Evolutionary conservation across 2,113 vertebrate genomes (phyloP).

Genomic region (Rhinolophus ferrumequinum): DNA sequence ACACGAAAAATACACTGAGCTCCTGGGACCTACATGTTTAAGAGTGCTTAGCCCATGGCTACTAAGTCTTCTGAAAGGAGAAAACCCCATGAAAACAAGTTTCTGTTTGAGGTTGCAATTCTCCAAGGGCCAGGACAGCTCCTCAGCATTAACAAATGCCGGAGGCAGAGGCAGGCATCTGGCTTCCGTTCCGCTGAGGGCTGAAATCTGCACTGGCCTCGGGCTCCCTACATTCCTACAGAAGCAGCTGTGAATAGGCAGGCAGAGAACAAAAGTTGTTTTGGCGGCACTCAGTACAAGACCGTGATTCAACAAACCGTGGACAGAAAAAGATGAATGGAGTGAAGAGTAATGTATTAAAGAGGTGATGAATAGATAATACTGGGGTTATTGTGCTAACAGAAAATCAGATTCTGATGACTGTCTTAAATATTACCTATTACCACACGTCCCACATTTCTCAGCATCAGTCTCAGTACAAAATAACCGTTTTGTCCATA

Average conservation of each 20-base stretch:
- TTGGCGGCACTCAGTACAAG: neutral
- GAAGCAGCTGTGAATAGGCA: neutral
- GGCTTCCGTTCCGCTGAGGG: neutral
- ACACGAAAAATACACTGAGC: neutral
- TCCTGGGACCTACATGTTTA: neutral
- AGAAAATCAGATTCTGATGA: constrained; percentile 18
- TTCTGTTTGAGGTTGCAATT: constrained; percentile 27
- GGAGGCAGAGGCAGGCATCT: neutral
- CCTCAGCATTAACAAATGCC: neutral
- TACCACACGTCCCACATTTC: neutral
- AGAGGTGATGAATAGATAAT: neutral
- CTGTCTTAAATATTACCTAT: neutral
- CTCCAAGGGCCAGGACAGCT: constrained; percentile 16
- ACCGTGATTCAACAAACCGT: constrained; percentile 15
- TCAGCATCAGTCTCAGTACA: neutral
- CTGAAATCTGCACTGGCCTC: neutral
- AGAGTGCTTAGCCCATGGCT: neutral
- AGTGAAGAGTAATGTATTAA: neutral
- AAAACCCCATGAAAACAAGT: constrained; percentile 18
- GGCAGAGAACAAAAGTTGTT: neutral
- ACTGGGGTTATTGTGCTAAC: neutral
- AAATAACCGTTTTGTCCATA: neutral
- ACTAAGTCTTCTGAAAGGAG: neutral
- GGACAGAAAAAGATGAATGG: constrained; percentile 16
- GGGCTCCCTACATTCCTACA: neutral